A percentile compares a stretch with the other conserved stretches of the same genome.
Evolutionary conservation across 2,888 invertebrate genomes (phyloP).

Genomic region (Salpingus planirostris): DNA sequence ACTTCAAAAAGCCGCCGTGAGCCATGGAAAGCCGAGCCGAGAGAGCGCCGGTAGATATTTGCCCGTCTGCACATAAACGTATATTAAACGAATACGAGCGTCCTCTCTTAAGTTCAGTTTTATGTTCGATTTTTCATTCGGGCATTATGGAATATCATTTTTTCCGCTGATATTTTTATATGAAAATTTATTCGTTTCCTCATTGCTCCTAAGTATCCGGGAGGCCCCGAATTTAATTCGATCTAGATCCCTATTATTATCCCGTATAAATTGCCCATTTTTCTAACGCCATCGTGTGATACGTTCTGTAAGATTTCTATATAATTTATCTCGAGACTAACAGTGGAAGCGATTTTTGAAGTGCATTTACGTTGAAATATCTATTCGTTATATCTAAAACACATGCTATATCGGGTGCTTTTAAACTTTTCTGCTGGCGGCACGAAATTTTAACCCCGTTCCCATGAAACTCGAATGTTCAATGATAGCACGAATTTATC

Average conservation of each 20-base stretch:
- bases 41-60: constrained; percentile 8
- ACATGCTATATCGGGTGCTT: constrained; percentile 17
- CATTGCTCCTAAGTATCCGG: constrained; percentile 9
- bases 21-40: constrained; percentile 8
- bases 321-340: constrained; percentile 14
- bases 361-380: constrained; percentile 17
- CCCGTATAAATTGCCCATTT: constrained; percentile 8
- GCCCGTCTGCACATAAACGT: constrained; percentile 11
- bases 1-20: too few species aligned
- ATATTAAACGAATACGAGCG: constrained; percentile 12
- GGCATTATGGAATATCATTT: constrained; percentile 11
- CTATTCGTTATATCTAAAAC: constrained; percentile 18
- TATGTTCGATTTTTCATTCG: constrained; percentile 13
- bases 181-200: constrained; percentile 10
- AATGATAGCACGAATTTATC: constrained; percentile 17
- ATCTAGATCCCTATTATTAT: constrained; percentile 8
- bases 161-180: constrained; percentile 11
- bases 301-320: constrained; percentile 6
- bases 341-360: constrained; percentile 13
- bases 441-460: constrained; percentile 28
- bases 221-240: constrained; percentile 10
- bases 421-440: constrained; percentile 27
- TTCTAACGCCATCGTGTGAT: constrained; percentile 4
- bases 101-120: constrained; percentile 7
- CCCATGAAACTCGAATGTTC: constrained; percentile 28